Percentiles rank a stretch among this genome's conserved stretches.
These are phyloP conservation scores for Silurus glanis DNA, from an alignment of 2,113 vertebrate genomes.

Conservation along the genomic window DNA sequence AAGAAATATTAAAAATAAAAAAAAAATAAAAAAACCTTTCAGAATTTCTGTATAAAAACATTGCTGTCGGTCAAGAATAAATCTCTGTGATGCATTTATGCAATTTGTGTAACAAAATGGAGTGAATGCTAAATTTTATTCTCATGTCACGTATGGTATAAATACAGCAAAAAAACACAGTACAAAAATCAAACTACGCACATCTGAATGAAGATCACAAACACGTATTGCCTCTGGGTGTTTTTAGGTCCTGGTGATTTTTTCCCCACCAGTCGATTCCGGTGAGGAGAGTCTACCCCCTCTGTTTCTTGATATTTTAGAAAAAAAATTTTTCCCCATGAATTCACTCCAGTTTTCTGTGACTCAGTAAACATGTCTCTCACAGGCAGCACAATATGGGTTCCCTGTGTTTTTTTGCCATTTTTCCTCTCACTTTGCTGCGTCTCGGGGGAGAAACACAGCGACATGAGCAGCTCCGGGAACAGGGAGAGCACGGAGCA, in stretches of 20 bases:
- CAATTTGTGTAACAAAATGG: background rate
- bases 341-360: conserved; percentile 13
- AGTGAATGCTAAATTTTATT: background rate
- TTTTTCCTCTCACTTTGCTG: background rate
- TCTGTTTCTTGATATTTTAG: conserved; percentile 30
- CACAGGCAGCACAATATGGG: background rate
- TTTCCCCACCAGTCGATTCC: conserved; percentile 7
- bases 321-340: background rate
- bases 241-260: conserved; percentile 3
- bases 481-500: conserved; percentile 33
- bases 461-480: conserved; percentile 36
- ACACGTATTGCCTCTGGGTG: background rate
- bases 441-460: conserved; percentile 32
- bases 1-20: too few relatives aligned
- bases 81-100: background rate
- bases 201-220: background rate
- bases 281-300: conserved; percentile 4
- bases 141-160: background rate
- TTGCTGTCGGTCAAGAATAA: background rate
- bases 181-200: background rate
- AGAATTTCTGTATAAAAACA: background rate
- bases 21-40: too few relatives aligned
- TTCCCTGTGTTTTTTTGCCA: background rate
- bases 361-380: conserved; percentile 27
- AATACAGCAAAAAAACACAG: background rate